Conservation (phyloP, 2,797 vertebrate species). For the Sebastes taczanowskii region DNA sequence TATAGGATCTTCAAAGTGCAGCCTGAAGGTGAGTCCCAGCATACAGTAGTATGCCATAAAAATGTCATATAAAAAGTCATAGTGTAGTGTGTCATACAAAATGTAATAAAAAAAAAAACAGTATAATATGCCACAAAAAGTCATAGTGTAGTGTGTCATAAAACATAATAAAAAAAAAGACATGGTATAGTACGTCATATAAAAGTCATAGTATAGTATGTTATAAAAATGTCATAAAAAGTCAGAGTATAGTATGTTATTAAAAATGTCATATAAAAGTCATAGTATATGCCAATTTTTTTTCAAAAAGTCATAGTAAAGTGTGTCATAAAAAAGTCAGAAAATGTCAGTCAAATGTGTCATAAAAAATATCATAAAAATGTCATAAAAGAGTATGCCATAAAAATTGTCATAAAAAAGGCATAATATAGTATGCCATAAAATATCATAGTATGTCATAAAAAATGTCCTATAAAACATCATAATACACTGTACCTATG, state of each 20-base stretch:
- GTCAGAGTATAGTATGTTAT: background rate
- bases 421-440: background rate
- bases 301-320: background rate
- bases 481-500: slow-evolving; percentile 75
- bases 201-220: background rate
- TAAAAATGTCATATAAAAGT: background rate
- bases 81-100: background rate
- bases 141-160: background rate
- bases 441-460: background rate
- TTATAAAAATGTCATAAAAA: too few relatives aligned
- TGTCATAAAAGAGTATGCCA: background rate
- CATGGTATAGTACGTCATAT: background rate
- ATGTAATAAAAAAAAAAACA: background rate
- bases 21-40: background rate
- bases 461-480: background rate
- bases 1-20: background rate
- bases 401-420: background rate
- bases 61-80: background rate
- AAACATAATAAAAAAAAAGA: too few relatives aligned
- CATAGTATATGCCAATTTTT: background rate
- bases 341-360: background rate
- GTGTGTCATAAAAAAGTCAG: background rate
- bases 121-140: background rate
- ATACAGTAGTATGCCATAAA: slow-evolving; percentile 35
- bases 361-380: background rate